Evolutionary conservation across 2,797 vertebrate species (phyloP).

Genomic region (Danionella dracula): DNA sequence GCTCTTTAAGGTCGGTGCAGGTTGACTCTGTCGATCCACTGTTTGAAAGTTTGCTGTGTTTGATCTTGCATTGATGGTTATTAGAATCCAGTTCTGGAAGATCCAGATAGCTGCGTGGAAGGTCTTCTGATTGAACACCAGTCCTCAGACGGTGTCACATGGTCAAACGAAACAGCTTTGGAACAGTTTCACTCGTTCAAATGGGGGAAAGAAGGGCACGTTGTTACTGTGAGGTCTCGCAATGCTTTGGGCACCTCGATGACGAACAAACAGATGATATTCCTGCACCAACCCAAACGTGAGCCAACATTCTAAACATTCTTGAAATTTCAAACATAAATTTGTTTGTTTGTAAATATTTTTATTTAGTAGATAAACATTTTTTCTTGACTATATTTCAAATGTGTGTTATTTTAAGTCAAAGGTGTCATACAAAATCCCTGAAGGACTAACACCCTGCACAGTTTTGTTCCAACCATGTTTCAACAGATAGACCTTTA

Average conservation of each 20-base stretch:
- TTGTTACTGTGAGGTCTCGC: conserved; percentile 73
- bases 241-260: conserved; percentile 81
- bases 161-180: conserved; percentile 56
- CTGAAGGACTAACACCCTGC: too few species aligned
- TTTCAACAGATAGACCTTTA: too few species aligned
- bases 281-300: conserved; percentile 70
- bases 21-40: background rate
- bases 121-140: conserved; percentile 69
- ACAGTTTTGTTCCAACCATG: too few species aligned
- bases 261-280: conserved; percentile 78
- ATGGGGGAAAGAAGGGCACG: conserved; percentile 71
- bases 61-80: background rate
- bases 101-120: conserved; percentile 73
- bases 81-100: conserved; percentile 50
- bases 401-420: too few species aligned
- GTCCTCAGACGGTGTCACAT: conserved; percentile 51
- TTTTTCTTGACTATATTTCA: too few species aligned
- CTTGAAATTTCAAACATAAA: background rate
- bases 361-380: too few species aligned
- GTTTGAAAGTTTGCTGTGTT: background rate
- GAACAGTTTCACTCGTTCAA: conserved; percentile 72
- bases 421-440: too few species aligned
- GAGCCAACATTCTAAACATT: conserved; percentile 47
- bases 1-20: conserved; percentile 76
- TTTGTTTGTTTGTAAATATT: too few species aligned